These are phyloP conservation scores for Cydia fagiglandana DNA, from an alignment of 1,140 invertebrate species.

Conservation along the genomic window DNA sequence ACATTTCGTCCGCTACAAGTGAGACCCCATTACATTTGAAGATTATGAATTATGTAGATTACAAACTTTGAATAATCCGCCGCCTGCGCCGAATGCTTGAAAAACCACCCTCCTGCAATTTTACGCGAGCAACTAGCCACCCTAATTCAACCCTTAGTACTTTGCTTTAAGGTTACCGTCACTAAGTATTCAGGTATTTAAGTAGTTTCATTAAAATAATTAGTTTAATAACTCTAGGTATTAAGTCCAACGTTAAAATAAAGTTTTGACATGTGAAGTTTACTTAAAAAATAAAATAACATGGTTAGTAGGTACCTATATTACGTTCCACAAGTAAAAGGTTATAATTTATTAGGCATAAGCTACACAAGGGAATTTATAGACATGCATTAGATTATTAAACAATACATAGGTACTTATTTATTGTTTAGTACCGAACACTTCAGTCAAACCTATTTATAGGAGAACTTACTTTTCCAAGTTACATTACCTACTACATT, in stretches of 20 bases:
- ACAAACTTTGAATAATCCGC: slow-evolving; percentile 66
- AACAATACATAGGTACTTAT: too few species aligned
- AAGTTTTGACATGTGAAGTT: neutral
- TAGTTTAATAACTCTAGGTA: slow-evolving; percentile 37
- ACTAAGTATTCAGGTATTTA: neutral
- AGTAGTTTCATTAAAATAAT: slow-evolving; percentile 65
- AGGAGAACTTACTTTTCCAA: too few species aligned
- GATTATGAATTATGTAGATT: slow-evolving; percentile 77
- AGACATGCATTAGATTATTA: too few species aligned
- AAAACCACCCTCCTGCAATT: slow-evolving; percentile 63
- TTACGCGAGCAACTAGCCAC: slow-evolving; percentile 44
- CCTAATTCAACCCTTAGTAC: neutral
- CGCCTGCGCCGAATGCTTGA: slow-evolving; percentile 59
- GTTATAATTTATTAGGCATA: neutral
- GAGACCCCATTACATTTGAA: slow-evolving; percentile 40
- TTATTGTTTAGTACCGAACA: too few species aligned
- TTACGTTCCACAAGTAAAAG: neutral
- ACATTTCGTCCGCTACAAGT: slow-evolving; percentile 46
- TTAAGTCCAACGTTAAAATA: neutral
- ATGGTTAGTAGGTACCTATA: neutral
- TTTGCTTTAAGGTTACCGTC: neutral
- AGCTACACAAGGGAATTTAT: too few species aligned
- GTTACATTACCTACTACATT: too few species aligned
- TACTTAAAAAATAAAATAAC: neutral
- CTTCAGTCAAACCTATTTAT: too few species aligned